Evolutionary conservation across 1,140 invertebrate genomes (phyloP).

Genomic region (Halyomorpha halys): DNA sequence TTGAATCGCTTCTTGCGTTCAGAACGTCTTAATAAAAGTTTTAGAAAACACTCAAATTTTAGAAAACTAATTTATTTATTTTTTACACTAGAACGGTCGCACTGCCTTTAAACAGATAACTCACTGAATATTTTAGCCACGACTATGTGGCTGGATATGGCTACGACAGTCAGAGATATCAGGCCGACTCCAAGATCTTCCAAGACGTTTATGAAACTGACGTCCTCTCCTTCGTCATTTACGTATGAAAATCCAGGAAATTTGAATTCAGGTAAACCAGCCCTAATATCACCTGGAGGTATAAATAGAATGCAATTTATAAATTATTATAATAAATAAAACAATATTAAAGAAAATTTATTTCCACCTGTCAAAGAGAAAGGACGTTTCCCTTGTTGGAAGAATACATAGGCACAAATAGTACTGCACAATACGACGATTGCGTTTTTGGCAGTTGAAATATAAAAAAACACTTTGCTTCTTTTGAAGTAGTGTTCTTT

Average conservation of each 20-base stretch:
- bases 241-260: conserved; percentile 38
- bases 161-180: conserved; percentile 67
- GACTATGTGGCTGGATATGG: conserved; percentile 71
- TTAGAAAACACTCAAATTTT: no score
- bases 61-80: no score
- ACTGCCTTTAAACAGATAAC: no score
- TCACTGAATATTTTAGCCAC: conserved; percentile 76
- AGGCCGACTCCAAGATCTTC: conserved; percentile 62
- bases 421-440: conserved; percentile 10
- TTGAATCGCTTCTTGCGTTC: no score
- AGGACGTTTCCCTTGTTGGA: conserved; percentile 40
- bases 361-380: neutral
- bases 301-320: conserved; percentile 10
- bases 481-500: neutral
- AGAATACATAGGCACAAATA: conserved; percentile 31
- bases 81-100: no score
- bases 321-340: neutral
- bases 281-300: conserved; percentile 33
- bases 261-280: conserved; percentile 46
- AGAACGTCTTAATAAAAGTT: no score
- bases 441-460: conserved; percentile 1
- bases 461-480: conserved; percentile 7
- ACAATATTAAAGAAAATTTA: neutral
- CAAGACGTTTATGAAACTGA: conserved; percentile 44
- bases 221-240: conserved; percentile 45